phyloP scores from a whole-genome alignment of 2,888 invertebrate genomes.

The Rhagonycha lutea region DNA sequence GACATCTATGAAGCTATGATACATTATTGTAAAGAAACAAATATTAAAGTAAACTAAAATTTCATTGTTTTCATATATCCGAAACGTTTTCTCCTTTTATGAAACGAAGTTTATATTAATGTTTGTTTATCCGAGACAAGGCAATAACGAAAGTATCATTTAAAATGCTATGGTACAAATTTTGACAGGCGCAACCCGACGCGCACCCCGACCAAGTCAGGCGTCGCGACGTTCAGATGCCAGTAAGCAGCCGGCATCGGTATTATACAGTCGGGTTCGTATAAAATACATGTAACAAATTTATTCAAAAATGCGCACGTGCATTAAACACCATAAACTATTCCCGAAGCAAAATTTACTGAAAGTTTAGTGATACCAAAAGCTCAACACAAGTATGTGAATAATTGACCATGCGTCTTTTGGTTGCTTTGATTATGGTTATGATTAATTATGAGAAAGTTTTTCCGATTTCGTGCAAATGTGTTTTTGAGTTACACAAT shows the following conservation, averaged over 20 bases:
- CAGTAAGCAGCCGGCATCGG: slow-evolving; percentile 26
- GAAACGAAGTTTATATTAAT: slow-evolving; percentile 19
- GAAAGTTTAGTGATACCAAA: slow-evolving; percentile 12
- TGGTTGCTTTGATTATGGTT: slow-evolving; percentile 46
- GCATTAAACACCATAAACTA: slow-evolving; percentile 4
- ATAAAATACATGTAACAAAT: background rate
- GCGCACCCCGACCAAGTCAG: slow-evolving; percentile 9
- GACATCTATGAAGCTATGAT: background rate
- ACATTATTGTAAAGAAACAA: slow-evolving; percentile 5
- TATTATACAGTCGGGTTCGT: slow-evolving; percentile 9
- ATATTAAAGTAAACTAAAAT: slow-evolving; percentile 12
- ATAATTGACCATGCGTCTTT: slow-evolving; percentile 45
- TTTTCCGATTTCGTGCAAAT: slow-evolving; percentile 48
- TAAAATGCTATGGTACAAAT: slow-evolving; percentile 23
- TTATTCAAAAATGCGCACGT: slow-evolving; percentile 16
- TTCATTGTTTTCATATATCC: slow-evolving; percentile 10
- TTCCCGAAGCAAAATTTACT: background rate
- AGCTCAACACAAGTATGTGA: slow-evolving; percentile 24
- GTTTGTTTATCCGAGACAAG: slow-evolving; percentile 24
- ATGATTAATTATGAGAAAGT: slow-evolving; percentile 40
- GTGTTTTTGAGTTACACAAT: slow-evolving; percentile 40
- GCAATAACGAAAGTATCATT: slow-evolving; percentile 31
- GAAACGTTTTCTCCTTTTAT: slow-evolving; percentile 5
- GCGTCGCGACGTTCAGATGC: slow-evolving; percentile 18
- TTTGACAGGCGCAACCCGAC: slow-evolving; percentile 30